Base-by-base conservation (phyloP, 2,797 vertebrate species). In the Malacoraja senta region DNA sequence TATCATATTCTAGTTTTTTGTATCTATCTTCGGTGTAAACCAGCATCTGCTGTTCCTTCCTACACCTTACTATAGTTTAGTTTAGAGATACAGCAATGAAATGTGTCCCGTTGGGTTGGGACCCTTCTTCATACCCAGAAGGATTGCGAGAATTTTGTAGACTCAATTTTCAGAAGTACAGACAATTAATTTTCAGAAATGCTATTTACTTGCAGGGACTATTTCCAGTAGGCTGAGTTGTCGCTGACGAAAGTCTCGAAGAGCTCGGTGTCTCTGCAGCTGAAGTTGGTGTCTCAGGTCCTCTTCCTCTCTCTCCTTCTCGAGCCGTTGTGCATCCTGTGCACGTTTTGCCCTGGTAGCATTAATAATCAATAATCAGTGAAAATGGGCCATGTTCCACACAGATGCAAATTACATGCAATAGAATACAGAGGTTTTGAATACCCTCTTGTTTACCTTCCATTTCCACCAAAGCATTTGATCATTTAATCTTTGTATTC, bases 151-250 rank as follows among this genome's bases (percentile, higher is more conserved):
- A 7, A 1, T 32, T 88, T 15, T 29, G 83, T 17, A 7, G 61
- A n/a, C 32, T 88, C 17, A 32, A 8, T 10, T n/a, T 32, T 1
- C 84, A 68, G n/a, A 15, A 12, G 63, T 35, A n/a, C 32, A 8
- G n/a, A 1, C 19, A 21, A 19, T 63, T 68, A 61, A 61, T 88
- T 8, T 68, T 88, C 19, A 19, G n/a, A 26, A 35, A 68, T 35
- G 63, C 58, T 90, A 95, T 93, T 93, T 95, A 99, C 98, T 97
- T 94, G 98, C 95, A 94, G 97, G 98, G 91, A 99, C 96, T 63
- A 97, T 96, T 96, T 98, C 97, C 93, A 99, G 96, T 93, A 98
- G 95, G 32, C 95, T 95, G 93, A 98, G 97, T 94, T 97, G 98
- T 93, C 96, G 96, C 94, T 98, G 98, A 94, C 97, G 97, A 94